Conservation (phyloP, 2,113 vertebrate genomes). For the Etheostoma spectabile region DNA sequence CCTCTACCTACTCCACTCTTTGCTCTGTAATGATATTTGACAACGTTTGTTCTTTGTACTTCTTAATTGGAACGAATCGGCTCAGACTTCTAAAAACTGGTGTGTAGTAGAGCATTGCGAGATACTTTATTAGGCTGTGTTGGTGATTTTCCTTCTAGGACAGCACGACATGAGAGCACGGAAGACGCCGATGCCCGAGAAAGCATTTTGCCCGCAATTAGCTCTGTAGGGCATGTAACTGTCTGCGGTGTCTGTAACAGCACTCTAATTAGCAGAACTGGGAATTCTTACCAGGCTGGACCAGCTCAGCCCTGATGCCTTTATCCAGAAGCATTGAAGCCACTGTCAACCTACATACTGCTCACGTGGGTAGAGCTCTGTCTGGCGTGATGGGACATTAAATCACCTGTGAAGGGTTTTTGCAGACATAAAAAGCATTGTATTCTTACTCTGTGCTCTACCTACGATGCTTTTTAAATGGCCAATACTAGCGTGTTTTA, state of each 20-base stretch:
- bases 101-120: conserved; percentile 36
- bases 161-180: conserved; percentile 23
- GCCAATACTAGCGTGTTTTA: neutral
- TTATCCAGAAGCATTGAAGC: conserved; percentile 46
- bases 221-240: conserved; percentile 61
- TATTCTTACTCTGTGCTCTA: neutral
- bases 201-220: conserved; percentile 72
- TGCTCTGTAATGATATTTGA: conserved; percentile 42
- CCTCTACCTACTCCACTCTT: conserved; percentile 10
- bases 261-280: conserved; percentile 76
- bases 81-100: conserved; percentile 43
- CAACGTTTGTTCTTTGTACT: conserved; percentile 56
- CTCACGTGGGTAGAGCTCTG: conserved; percentile 11
- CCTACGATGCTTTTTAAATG: neutral
- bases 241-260: conserved; percentile 56
- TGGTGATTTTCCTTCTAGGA: conserved; percentile 59
- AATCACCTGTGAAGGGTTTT: conserved; percentile 17
- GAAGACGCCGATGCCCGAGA: conserved; percentile 48
- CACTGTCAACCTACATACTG: conserved; percentile 33
- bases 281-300: conserved; percentile 68
- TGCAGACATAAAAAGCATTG: neutral
- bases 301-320: conserved; percentile 60
- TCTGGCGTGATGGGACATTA: conserved; percentile 21
- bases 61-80: conserved; percentile 59
- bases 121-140: conserved; percentile 44